phyloP scores from a whole-genome alignment of 2,113 vertebrate species.

The Sterna hirundo region DNA sequence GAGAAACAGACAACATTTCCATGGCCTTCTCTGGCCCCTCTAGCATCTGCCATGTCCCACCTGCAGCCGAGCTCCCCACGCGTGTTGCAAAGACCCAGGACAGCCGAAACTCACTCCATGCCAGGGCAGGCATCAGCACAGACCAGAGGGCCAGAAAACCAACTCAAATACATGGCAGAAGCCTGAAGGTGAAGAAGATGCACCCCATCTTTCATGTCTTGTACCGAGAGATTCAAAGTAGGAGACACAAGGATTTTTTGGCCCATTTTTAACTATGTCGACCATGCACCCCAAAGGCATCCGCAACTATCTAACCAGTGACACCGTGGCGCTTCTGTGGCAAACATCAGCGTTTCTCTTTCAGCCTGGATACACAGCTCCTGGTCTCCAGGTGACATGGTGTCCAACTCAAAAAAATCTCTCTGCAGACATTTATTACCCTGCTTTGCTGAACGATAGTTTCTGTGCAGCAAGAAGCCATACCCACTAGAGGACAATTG shows the following conservation, averaged over 20 bases:
- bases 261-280: not conserved
- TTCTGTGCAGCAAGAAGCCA: not conserved
- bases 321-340: not conserved
- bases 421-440: not conserved
- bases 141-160: not conserved
- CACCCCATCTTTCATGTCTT: not conserved
- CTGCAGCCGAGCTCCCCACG: not conserved
- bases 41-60: not conserved
- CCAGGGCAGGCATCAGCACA: not conserved
- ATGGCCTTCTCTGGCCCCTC: not conserved
- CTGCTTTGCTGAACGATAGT: not conserved
- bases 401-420: not conserved
- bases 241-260: not conserved
- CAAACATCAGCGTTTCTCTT: not conserved
- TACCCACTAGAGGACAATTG: not conserved
- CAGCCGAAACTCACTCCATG: not conserved
- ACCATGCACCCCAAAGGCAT: not conserved
- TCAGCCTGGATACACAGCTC: not conserved
- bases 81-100: not conserved
- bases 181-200: not conserved
- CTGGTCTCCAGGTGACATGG: not conserved
- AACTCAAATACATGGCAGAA: not conserved
- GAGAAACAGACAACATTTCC: not conserved
- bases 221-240: not conserved
- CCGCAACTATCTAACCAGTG: not conserved